These are phyloP conservation scores for Neoniphon sammara DNA, from an alignment of 2,797 vertebrate species.

Conservation along the genomic window DNA sequence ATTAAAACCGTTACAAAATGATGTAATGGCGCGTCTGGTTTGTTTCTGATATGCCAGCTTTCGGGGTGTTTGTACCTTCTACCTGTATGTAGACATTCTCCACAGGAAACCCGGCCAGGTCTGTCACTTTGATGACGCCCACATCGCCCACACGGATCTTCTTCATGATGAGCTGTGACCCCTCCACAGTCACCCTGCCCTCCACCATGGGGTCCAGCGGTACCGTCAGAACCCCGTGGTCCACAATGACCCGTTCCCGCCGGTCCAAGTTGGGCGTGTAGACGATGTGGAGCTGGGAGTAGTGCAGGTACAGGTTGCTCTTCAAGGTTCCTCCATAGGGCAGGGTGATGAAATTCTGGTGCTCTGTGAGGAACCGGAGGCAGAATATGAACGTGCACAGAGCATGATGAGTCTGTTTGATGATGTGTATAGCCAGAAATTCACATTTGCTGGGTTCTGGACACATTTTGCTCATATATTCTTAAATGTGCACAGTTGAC, in stretches of 20 bases:
- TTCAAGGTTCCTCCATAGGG: constrained; percentile 70
- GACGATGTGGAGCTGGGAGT: constrained; percentile 70
- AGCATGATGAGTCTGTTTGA: no score
- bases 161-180: constrained; percentile 74
- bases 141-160: constrained; percentile 67
- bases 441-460: neutral
- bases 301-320: constrained; percentile 75
- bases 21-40: no score
- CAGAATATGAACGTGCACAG: neutral
- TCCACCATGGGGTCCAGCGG: constrained; percentile 74
- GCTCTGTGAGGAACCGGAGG: constrained; percentile 66
- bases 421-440: neutral
- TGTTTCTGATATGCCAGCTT: no score
- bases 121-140: constrained; percentile 77
- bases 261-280: constrained; percentile 73
- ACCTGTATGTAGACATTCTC: constrained; percentile 79
- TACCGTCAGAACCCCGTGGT: constrained; percentile 67
- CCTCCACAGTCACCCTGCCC: constrained; percentile 75
- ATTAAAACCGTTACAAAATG: no score
- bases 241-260: constrained; percentile 68
- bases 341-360: constrained; percentile 73
- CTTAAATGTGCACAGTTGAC: no score
- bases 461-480: neutral
- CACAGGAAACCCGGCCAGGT: constrained; percentile 79
- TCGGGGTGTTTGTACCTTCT: constrained; percentile 15